These are phyloP conservation scores for Phacellophora camtschatica DNA, from an alignment of 30 jellyfish, hydroid and myxozoan species.

Conservation along the genomic window DNA sequence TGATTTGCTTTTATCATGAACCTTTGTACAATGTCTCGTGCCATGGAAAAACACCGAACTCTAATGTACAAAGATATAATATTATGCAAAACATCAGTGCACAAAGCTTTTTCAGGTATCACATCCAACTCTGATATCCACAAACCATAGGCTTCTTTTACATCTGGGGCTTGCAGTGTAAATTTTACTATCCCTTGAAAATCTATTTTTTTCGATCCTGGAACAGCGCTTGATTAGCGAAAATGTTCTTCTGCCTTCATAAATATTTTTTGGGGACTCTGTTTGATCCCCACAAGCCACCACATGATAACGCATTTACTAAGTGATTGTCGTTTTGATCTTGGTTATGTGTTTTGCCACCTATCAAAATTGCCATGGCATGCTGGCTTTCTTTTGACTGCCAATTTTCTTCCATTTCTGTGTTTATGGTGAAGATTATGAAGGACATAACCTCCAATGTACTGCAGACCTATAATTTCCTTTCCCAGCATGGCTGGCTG, in stretches of 20 bases:
- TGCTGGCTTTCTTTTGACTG: background rate
- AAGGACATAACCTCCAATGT: background rate
- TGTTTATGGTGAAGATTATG: background rate
- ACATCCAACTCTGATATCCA: background rate
- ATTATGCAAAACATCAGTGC: background rate
- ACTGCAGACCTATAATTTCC: background rate
- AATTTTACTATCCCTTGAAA: background rate
- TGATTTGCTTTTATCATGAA: background rate
- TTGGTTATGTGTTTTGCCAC: background rate
- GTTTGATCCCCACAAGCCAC: background rate
- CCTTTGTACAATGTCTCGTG: background rate
- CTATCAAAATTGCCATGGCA: background rate
- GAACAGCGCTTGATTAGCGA: background rate
- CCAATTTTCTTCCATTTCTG: background rate
- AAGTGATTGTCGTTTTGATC: background rate
- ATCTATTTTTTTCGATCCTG: background rate
- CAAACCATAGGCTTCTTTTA: background rate
- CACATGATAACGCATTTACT: background rate
- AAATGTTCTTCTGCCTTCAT: background rate
- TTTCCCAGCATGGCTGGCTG: background rate
- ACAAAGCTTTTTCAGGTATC: background rate
- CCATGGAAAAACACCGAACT: background rate
- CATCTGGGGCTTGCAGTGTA: background rate
- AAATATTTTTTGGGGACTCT: background rate
- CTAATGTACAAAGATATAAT: background rate